A percentile compares a stretch with the other conserved stretches of the same genome.
Conservation (phyloP, 2,113 vertebrate genomes). For the Galbula dea region DNA sequence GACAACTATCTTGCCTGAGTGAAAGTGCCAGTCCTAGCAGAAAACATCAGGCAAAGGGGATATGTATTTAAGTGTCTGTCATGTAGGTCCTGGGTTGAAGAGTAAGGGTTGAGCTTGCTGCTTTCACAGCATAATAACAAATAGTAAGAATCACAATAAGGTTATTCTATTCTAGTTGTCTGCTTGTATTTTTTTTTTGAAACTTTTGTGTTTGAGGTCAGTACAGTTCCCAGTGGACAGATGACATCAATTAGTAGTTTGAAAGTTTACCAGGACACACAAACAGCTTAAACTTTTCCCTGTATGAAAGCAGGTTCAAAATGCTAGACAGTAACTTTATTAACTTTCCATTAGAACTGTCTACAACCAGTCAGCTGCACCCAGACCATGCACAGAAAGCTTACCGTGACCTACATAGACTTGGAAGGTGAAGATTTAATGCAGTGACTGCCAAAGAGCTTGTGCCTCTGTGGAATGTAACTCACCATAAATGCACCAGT, state of each 20-base stretch:
- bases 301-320: not conserved
- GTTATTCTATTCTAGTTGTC: not conserved
- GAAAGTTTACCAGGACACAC: not conserved
- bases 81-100: not conserved
- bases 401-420: constrained; percentile 43
- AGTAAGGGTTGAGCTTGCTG: not conserved
- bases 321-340: not conserved
- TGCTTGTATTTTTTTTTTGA: not conserved
- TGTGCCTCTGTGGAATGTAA: constrained; percentile 17
- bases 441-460: constrained; percentile 15
- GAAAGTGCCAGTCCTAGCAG: not conserved
- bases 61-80: not conserved
- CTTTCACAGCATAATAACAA: not conserved
- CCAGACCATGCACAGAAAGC: constrained; percentile 27
- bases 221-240: not conserved
- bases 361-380: constrained; percentile 28
- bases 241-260: not conserved
- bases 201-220: not conserved
- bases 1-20: not conserved
- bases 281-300: not conserved
- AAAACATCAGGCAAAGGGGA: not conserved
- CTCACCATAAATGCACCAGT: constrained; percentile 78
- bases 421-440: constrained; percentile 44
- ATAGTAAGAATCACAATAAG: not conserved
- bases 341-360: constrained; percentile 17